phyloP scores from a whole-genome alignment of 2,888 invertebrate genomes.

The Drosophila fungiperda region DNA sequence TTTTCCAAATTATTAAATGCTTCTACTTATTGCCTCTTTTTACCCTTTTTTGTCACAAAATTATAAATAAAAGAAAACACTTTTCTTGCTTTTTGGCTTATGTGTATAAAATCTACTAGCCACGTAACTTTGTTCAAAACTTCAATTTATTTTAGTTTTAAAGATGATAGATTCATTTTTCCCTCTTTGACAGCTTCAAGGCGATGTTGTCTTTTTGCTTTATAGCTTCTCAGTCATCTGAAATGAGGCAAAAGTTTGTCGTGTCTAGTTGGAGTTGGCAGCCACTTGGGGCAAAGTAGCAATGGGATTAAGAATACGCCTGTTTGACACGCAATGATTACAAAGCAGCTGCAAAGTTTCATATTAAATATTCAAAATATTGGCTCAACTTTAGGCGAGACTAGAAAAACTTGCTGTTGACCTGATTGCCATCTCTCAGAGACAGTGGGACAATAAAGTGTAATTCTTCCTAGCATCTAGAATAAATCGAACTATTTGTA shows the following conservation, averaged over 20 bases:
- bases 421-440: not conserved
- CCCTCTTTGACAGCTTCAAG: slow-evolving; percentile 34
- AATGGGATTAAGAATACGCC: slow-evolving; percentile 1
- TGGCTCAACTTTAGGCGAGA: slow-evolving; percentile 14
- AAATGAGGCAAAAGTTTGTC: slow-evolving; percentile 71
- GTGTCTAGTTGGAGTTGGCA: slow-evolving; percentile 11
- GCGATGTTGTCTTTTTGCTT: not conserved
- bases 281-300: slow-evolving; percentile 17
- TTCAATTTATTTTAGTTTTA: slow-evolving; percentile 57
- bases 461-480: too few species aligned
- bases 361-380: slow-evolving; percentile 64
- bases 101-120: not conserved
- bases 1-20: not conserved
- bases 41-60: not conserved
- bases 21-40: not conserved
- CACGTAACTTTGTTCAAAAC: slow-evolving; percentile 44
- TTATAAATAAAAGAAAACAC: too few species aligned
- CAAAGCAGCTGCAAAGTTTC: slow-evolving; percentile 61
- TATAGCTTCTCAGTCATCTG: slow-evolving; percentile 30
- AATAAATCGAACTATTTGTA: not conserved
- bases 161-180: slow-evolving; percentile 12
- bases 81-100: too few species aligned
- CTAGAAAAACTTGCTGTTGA: slow-evolving; percentile 27
- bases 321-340: slow-evolving; percentile 65
- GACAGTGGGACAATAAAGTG: not conserved